These are phyloP conservation scores for Apaloderma vittatum DNA, from an alignment of 2,113 vertebrate genomes.

Conservation along the genomic window DNA sequence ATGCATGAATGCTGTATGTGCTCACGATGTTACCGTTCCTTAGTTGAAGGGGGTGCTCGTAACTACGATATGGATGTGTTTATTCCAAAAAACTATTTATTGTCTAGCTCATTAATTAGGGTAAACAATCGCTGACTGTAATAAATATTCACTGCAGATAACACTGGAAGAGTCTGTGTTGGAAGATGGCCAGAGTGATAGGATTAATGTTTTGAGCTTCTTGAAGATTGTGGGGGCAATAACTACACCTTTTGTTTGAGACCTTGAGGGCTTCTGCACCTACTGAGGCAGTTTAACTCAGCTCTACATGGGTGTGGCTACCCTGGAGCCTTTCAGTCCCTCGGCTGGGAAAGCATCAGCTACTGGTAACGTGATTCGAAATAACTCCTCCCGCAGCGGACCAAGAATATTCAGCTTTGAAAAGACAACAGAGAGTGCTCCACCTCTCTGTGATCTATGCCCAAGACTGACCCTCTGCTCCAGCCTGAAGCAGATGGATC, in stretches of 20 bases:
- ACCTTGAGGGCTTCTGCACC: background rate
- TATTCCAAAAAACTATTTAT: background rate
- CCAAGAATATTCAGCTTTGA: background rate
- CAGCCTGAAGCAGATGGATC: background rate
- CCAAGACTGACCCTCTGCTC: background rate
- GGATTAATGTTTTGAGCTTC: background rate
- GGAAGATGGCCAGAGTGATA: constrained; percentile 14
- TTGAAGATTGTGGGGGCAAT: background rate
- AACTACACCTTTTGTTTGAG: background rate
- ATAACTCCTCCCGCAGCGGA: background rate
- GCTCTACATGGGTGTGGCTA: background rate
- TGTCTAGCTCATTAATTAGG: background rate
- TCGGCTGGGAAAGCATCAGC: background rate
- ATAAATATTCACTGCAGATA: background rate
- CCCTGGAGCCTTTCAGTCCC: background rate
- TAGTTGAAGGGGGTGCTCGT: background rate
- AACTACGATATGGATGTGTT: background rate
- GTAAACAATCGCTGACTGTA: background rate
- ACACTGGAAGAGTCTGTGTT: background rate
- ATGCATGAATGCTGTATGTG: background rate
- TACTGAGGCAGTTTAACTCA: background rate
- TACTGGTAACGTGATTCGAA: background rate
- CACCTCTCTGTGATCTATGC: background rate
- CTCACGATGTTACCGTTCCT: background rate
- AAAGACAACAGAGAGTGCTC: background rate